Percentiles rank a stretch among this genome's conserved stretches.
These are phyloP conservation scores for Chloroceryle amazona DNA, from an alignment of 2,797 vertebrate species.

Conservation along the genomic window DNA sequence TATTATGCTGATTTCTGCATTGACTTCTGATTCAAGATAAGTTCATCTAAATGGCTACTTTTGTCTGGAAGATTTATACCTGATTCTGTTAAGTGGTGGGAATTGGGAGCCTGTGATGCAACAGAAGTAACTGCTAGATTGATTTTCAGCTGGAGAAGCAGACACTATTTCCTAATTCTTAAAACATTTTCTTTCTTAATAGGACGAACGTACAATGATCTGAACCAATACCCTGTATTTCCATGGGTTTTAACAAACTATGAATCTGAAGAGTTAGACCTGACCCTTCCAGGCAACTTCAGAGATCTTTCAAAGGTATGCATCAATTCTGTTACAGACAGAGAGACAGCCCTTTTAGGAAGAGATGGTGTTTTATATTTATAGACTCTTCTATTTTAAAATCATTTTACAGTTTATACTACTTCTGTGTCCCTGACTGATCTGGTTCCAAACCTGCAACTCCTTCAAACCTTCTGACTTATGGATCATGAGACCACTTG, in stretches of 20 bases:
- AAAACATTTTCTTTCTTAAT: slow-evolving; percentile 53
- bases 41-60: background rate
- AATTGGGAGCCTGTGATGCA: background rate
- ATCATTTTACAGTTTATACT: background rate
- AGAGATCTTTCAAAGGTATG: slow-evolving; percentile 98
- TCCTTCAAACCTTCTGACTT: background rate
- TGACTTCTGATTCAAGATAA: background rate
- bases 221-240: slow-evolving; percentile 97
- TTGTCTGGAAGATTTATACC: background rate
- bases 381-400: background rate
- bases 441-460: background rate
- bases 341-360: background rate
- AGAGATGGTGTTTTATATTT: background rate
- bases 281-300: slow-evolving; percentile 97
- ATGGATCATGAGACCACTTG: background rate
- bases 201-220: slow-evolving; percentile 98
- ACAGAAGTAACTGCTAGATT: background rate
- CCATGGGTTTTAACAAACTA: slow-evolving; percentile 99
- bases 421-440: background rate
- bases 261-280: slow-evolving; percentile 94
- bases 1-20: background rate
- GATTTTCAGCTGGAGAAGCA: background rate
- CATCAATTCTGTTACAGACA: background rate
- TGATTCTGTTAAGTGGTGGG: background rate
- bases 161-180: background rate